phyloP scores from a whole-genome alignment of 2,888 invertebrate genomes.

The Drosophila rubida region DNA sequence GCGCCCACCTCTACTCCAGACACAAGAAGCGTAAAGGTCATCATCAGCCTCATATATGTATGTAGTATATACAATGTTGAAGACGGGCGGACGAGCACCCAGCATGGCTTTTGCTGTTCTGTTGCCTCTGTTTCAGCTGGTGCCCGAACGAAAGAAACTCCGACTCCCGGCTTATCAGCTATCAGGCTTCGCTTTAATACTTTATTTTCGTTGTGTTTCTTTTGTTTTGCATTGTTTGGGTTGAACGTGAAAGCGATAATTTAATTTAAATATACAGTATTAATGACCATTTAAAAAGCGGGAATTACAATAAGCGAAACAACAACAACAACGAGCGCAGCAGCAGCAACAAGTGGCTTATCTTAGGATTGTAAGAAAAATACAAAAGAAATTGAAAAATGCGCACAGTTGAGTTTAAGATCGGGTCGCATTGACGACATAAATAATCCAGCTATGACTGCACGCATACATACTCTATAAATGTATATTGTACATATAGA shows the following conservation, averaged over 20 bases:
- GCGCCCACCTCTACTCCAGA: too few relatives aligned
- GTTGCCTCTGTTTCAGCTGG: background rate
- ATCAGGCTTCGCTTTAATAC: constrained; percentile 25
- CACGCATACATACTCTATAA: constrained; percentile 5
- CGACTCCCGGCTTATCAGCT: constrained; percentile 46
- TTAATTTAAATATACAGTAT: constrained; percentile 69
- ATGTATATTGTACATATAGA: background rate
- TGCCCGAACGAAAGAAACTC: background rate
- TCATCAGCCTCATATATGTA: constrained; percentile 11
- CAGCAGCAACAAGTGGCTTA: constrained; percentile 52
- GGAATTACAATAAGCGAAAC: constrained; percentile 37
- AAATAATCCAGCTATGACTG: constrained; percentile 41
- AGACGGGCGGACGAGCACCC: constrained; percentile 11
- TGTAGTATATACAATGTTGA: background rate
- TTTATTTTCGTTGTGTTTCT: constrained; percentile 30
- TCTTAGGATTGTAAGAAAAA: constrained; percentile 40
- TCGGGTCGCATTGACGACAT: constrained; percentile 45
- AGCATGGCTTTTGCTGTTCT: constrained; percentile 22
- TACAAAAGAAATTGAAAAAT: constrained; percentile 44
- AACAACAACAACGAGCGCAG: constrained; percentile 17
- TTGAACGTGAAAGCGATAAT: constrained; percentile 57
- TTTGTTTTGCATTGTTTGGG: constrained; percentile 39
- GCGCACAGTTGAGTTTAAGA: constrained; percentile 31
- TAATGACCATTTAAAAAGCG: constrained; percentile 49
- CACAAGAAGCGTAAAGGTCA: constrained; percentile 38